Evolutionary conservation across 2,113 vertebrate species (phyloP).

Genomic region (Coptodon bakossiorum): DNA sequence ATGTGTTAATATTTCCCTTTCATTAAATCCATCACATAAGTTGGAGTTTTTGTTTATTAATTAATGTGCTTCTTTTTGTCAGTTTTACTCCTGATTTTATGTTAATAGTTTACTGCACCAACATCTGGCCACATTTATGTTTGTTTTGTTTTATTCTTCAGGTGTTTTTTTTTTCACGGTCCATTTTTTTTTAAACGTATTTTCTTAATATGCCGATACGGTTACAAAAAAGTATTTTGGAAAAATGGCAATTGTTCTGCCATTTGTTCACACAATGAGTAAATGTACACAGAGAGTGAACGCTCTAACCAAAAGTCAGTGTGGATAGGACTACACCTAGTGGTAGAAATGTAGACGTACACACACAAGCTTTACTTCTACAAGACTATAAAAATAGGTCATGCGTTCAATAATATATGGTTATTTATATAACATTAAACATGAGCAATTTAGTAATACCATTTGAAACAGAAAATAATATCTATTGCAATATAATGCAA

Average conservation of each 20-base stretch:
- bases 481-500: neutral
- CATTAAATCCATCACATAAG: neutral
- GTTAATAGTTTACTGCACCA: neutral
- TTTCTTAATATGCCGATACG: neutral
- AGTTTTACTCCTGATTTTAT: neutral
- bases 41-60: neutral
- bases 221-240: neutral
- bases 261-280: neutral
- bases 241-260: neutral
- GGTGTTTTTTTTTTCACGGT: neutral
- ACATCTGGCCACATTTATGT: neutral
- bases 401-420: neutral
- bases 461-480: neutral
- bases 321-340: constrained; percentile 19
- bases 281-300: no score
- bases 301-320: neutral
- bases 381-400: neutral
- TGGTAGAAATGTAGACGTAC: constrained; percentile 12
- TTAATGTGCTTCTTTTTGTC: neutral
- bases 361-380: neutral
- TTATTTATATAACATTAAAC: neutral
- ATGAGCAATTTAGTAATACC: neutral
- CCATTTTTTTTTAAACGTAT: no score
- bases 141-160: neutral
- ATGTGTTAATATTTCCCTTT: neutral